Base-by-base conservation (phyloP, 2,888 invertebrate genomes). In the Lymantria monacha region DNA sequence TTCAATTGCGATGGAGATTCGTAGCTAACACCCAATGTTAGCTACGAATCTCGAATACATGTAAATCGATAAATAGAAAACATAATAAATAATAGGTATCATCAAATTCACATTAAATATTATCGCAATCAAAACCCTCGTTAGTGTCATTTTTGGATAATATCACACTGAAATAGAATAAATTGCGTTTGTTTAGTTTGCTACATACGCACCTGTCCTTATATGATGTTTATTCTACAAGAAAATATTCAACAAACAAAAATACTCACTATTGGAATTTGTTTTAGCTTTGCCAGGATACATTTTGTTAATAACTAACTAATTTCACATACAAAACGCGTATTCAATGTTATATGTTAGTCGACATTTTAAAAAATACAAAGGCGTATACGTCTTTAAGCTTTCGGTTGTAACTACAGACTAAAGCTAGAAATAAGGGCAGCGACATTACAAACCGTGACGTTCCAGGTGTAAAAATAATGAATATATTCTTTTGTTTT, bases 211-310 rank as follows among this genome's bases (percentile, higher is more conserved):
- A 22, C 5, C 3, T 22, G 22, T 22, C 22, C 5, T 22, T 22
- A 22, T 22, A 22, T 22, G 22, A 3, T 22, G 5, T 22, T 22
- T 22, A 22, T 22, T 22, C 22, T 3, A 22, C 22, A 22, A 22
- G 22, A 22, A 22, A 3, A 22, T 22, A 22, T 22, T 22, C 10
- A 9, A 22, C 22, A 13, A 11, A 13, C 22, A 30, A 37, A 31
- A 44, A 15, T 11, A 82, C 87, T 87, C 73, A 88, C 87, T 60
- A 59, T 85, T 81, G 0, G 87, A 88, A 11, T 53, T 53, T 0
- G 82, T 86, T 46, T 79, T 75, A 30, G 74, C 68, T 69, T 85
- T 88, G 12, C 84, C 81, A 30, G 66, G 75, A 75, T 82, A 86
- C 84, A 85, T 85, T 43, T 60, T 72, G 59, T 60, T 9, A 46